Evolutionary conservation across 2,797 vertebrate species (phyloP), one percentile per base, ranked within the genome.

Genomic region (Arrhamphus sclerolepis): DNA sequence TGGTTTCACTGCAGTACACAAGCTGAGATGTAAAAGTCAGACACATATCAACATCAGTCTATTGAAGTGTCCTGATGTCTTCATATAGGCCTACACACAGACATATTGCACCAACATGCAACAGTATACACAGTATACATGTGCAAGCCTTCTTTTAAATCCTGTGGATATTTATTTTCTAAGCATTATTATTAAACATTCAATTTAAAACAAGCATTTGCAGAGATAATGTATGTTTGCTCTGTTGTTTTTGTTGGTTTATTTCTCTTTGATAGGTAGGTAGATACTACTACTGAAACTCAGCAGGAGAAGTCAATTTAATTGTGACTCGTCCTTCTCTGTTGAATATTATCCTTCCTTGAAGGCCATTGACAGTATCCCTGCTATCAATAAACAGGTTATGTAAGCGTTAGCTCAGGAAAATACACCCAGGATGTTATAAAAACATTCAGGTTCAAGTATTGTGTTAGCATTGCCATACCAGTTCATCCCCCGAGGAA

Each of bases 371-470:
- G 61, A 60, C 63, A 70, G 43, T 47, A 22, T 42, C 57, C 40
- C 38, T 7, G 0, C 34, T 70, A 28, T 72, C 63, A 60, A 69
- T 79, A 77, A 78, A 67, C 52, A 63, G 28, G 58, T 38, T 64
- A 48, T 46, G 56, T 69, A 54, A 61, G 51, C 38, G 53, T 62
- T 46, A n/a, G 17, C 24, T 22, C 13, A 29, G 5, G 43, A 14
- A 39, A 31, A 56, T n/a, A 70, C 9, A 56, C 34, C 58, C 6
- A 43, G 17, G 17, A 54, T 51, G 18, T 44, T 20, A 19, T 38
- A 46, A 43, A 73, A 26, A 54, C 40, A 42, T 53, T 1, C 20
- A 22, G 18, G 52, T 53, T 1, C 20, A 22, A 20, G 53, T 3
- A 31, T 18, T 17, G 7, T 46, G 10, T 22, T 17, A 50, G 41